phyloP scores from a whole-genome alignment of 92 coral and sea anemone genomes.

The Diadumene lineata region DNA sequence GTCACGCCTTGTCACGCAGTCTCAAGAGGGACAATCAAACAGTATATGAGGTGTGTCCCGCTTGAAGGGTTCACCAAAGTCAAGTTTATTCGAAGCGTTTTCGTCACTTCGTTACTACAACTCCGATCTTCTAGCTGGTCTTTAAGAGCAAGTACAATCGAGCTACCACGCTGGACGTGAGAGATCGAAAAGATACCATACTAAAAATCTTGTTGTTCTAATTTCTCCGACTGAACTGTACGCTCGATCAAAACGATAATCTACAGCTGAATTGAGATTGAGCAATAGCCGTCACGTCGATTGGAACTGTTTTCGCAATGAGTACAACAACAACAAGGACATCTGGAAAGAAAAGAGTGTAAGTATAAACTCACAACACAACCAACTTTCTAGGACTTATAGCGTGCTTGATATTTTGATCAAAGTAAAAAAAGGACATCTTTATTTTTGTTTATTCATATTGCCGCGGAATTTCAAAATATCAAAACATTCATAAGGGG shows the following conservation, averaged over 20 bases:
- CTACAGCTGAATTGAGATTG: not conserved
- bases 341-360: slow-evolving; percentile 8
- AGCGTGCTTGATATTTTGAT: no score
- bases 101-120: not conserved
- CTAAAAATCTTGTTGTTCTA: no score
- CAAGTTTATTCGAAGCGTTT: not conserved
- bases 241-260: no score
- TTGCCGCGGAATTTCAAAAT: no score
- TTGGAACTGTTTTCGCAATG: not conserved
- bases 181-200: no score
- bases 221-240: no score
- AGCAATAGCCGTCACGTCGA: no score
- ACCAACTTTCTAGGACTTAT: no score
- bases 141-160: not conserved
- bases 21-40: not conserved
- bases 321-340: not conserved
- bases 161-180: no score
- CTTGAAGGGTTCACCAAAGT: not conserved
- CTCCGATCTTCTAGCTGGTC: not conserved
- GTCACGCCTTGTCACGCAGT: not conserved
- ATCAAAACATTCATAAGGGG: no score
- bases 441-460: no score
- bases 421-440: no score
- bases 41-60: not conserved
- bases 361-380: not conserved